Evolutionary conservation across 2,888 invertebrate species (phyloP).

Genomic region (Falcaria lacertinaria): DNA sequence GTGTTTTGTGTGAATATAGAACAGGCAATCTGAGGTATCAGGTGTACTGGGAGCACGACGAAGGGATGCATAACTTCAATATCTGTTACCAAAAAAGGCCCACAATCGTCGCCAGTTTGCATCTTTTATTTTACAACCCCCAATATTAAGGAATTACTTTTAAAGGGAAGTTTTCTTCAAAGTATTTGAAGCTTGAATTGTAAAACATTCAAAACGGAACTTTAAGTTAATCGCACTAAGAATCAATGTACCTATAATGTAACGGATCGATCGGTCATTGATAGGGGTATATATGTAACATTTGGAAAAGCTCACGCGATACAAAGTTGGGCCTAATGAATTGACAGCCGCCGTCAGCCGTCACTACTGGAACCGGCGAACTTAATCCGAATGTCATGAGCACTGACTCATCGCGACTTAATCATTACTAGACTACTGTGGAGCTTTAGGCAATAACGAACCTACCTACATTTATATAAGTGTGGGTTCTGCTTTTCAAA

Average conservation of each 20-base stretch:
- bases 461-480: too few species aligned
- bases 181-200: conserved; percentile 18
- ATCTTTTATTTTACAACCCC: conserved; percentile 31
- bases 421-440: not conserved
- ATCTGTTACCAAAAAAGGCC: conserved; percentile 32
- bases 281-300: conserved; percentile 19
- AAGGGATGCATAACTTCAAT: conserved; percentile 57
- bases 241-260: not conserved
- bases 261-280: not conserved
- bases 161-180: conserved; percentile 9
- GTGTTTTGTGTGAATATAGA: conserved; percentile 49
- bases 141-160: conserved; percentile 18
- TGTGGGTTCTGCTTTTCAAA: too few species aligned
- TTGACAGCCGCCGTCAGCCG: conserved; percentile 34
- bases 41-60: conserved; percentile 47
- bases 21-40: conserved; percentile 43
- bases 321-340: conserved; percentile 23
- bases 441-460: too few species aligned
- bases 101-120: conserved; percentile 27
- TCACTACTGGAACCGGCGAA: conserved; percentile 16
- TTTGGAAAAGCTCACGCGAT: conserved; percentile 22
- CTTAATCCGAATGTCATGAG: conserved; percentile 18
- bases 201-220: conserved; percentile 3
- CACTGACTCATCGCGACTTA: not conserved
- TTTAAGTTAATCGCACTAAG: not conserved